phyloP scores from a whole-genome alignment of 2,888 invertebrate genomes.

The Phalera bucephala region DNA sequence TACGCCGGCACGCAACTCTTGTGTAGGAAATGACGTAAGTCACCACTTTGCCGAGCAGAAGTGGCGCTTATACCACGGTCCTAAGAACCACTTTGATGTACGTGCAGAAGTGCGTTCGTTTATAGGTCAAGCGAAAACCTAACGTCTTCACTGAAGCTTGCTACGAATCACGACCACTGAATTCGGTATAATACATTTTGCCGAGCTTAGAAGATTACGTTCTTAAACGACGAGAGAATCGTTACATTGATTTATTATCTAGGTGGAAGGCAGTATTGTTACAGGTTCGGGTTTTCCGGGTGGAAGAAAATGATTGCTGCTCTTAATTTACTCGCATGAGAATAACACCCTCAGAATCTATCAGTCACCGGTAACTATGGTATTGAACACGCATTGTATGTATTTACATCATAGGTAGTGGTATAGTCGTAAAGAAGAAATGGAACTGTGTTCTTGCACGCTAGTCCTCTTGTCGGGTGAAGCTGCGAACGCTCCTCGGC shows the following conservation, averaged over 20 bases:
- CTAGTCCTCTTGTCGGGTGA: no score
- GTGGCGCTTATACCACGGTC: constrained; percentile 46
- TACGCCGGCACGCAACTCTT: constrained; percentile 73
- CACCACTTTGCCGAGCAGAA: constrained; percentile 42
- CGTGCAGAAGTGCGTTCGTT: constrained; percentile 57
- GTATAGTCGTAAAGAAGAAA: no score
- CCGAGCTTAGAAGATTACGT: constrained; percentile 40
- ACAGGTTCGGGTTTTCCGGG: constrained; percentile 1
- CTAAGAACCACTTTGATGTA: constrained; percentile 54
- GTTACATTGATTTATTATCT: constrained; percentile 28
- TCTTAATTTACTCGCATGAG: constrained; percentile 1
- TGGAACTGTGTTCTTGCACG: no score
- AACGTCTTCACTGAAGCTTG: constrained; percentile 70
- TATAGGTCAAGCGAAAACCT: constrained; percentile 73
- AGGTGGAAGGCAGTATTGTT: constrained; percentile 5
- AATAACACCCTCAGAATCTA: background rate
- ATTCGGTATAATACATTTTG: constrained; percentile 64
- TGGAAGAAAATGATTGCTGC: constrained; percentile 10
- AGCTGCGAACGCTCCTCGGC: no score
- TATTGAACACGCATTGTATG: no score
- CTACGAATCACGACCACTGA: constrained; percentile 69
- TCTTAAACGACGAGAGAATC: constrained; percentile 39
- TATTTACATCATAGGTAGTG: no score
- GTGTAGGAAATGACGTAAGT: constrained; percentile 67
- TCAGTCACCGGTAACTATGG: no score